These are phyloP conservation scores for Dryobota labecula DNA, from an alignment of 2,888 invertebrate genomes.

Conservation along the genomic window DNA sequence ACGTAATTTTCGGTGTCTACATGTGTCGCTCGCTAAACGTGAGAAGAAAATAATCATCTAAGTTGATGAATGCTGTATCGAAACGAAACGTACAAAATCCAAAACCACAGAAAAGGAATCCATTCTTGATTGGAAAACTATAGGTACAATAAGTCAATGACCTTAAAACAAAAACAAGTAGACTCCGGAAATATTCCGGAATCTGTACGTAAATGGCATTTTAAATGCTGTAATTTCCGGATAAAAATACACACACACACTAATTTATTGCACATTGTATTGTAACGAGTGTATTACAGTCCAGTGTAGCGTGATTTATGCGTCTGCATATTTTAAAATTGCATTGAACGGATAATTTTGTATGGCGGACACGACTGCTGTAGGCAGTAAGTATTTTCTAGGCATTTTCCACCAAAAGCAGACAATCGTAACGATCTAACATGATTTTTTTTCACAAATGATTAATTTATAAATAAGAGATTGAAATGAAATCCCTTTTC, in stretches of 20 bases:
- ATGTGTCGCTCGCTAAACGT: no score
- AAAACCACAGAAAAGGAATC: no score
- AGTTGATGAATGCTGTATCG: no score
- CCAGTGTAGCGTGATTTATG: slow-evolving; percentile 47
- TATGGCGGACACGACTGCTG: neutral
- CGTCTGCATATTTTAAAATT: slow-evolving; percentile 51
- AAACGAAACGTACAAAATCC: no score
- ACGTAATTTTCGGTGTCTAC: no score
- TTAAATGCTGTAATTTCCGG: slow-evolving; percentile 33
- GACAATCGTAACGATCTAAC: neutral
- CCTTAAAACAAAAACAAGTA: slow-evolving; percentile 5
- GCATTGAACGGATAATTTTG: slow-evolving; percentile 32
- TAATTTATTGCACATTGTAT: slow-evolving; percentile 54
- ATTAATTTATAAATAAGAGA: neutral
- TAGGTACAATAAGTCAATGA: neutral
- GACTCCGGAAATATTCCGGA: slow-evolving; percentile 2
- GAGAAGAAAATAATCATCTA: no score
- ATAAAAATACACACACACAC: slow-evolving; percentile 45
- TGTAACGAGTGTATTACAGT: slow-evolving; percentile 54
- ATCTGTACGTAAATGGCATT: neutral
- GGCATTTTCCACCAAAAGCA: neutral
- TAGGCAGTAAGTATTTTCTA: neutral
- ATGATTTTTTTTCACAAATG: neutral
- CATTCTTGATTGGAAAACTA: neutral
- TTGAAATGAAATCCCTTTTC: no score